Conservation (phyloP, 2,113 vertebrate genomes). For the Myrmecobius fasciatus region DNA sequence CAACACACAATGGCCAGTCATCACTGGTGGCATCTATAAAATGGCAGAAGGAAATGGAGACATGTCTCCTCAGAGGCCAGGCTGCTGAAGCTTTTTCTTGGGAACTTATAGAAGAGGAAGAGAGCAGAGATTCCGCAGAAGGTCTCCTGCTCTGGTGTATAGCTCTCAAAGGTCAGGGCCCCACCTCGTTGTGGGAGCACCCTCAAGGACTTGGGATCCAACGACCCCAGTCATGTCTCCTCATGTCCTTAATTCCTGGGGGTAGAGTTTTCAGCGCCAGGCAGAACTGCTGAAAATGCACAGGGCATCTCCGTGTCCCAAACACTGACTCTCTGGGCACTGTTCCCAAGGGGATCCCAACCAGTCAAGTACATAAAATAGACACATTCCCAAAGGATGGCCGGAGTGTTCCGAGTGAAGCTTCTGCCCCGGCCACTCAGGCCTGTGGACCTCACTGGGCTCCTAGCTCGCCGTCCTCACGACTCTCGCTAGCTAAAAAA, state of each 20-base stretch:
- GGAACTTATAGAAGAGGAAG: conserved; percentile 29
- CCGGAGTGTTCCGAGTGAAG: no score
- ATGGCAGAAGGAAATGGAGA: conserved; percentile 48
- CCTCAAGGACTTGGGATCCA: neutral
- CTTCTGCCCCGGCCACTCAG: neutral
- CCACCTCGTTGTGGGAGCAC: no score
- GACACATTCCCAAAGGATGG: no score
- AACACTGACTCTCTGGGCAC: neutral
- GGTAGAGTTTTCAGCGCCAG: neutral
- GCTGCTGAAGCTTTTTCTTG: conserved; percentile 27
- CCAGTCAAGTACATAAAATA: neutral
- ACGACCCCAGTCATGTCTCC: neutral
- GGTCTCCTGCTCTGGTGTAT: neutral
- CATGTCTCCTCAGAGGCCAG: conserved; percentile 39
- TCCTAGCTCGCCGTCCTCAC: neutral
- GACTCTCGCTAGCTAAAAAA: neutral
- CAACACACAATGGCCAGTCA: neutral
- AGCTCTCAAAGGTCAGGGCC: no score
- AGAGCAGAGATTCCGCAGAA: neutral
- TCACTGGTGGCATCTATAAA: neutral
- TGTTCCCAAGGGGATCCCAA: neutral
- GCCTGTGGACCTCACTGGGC: neutral
- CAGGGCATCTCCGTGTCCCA: neutral
- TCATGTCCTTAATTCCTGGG: neutral
- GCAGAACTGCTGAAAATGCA: neutral